A percentile compares a stretch with the other conserved stretches of the same genome.
phyloP scores from a whole-genome alignment of 2,113 vertebrate genomes.

The Neotoma lepida region DNA sequence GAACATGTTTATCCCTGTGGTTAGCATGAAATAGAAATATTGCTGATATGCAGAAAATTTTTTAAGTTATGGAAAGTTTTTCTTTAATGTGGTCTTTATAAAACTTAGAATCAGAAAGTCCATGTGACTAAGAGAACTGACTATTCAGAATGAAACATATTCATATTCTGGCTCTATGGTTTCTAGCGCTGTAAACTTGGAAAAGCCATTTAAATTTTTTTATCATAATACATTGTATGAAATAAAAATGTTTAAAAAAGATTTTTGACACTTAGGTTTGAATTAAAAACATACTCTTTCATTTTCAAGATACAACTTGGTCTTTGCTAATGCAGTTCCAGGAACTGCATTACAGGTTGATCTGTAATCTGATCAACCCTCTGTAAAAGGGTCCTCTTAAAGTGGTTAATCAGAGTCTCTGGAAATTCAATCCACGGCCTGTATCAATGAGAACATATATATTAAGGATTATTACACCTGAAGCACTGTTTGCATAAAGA shows the following conservation, averaged over 20 bases:
- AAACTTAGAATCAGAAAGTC: neutral
- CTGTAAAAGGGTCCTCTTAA: neutral
- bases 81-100: neutral
- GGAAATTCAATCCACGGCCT: neutral
- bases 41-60: neutral
- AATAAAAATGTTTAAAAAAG: neutral
- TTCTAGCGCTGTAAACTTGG: neutral
- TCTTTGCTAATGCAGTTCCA: neutral
- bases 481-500: neutral
- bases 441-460: conserved; percentile 28
- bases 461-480: neutral
- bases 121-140: neutral
- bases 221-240: neutral
- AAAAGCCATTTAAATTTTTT: conserved; percentile 25
- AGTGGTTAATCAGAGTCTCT: neutral
- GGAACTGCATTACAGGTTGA: too few relatives aligned
- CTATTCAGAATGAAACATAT: neutral
- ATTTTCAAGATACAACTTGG: neutral
- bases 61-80: neutral
- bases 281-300: neutral
- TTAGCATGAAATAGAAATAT: neutral
- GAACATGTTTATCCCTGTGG: neutral
- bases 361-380: neutral
- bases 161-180: neutral
- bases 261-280: neutral